Percentiles rank a stretch among this genome's conserved stretches.
Conservation (phyloP, 1,140 invertebrate genomes). For the Leptopilina clavipes region DNA sequence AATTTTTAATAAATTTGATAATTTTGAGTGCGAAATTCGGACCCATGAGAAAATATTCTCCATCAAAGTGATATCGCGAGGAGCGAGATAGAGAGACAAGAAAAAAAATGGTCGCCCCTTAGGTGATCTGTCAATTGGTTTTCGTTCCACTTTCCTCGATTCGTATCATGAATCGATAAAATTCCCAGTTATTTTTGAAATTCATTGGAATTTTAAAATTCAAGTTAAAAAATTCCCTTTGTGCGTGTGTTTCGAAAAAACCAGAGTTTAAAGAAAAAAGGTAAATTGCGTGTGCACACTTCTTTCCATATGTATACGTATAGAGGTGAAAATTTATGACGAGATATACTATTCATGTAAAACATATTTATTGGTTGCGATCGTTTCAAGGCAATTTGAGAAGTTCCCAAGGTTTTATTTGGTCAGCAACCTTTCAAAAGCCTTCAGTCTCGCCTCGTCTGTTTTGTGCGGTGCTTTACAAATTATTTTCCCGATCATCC, state of each 20-base stretch:
- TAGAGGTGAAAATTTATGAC: background rate
- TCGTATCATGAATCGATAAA: slow-evolving; percentile 50
- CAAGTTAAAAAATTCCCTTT: too few relatives aligned
- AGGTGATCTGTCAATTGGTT: slow-evolving; percentile 60
- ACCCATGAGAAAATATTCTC: slow-evolving; percentile 43
- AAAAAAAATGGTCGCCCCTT: slow-evolving; percentile 60
- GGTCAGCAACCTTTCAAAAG: slow-evolving; percentile 47
- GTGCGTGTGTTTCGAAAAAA: too few relatives aligned
- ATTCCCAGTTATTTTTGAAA: slow-evolving; percentile 44
- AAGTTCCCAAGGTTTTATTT: slow-evolving; percentile 53
- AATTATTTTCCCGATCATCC: slow-evolving; percentile 1
- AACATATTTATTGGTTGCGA: slow-evolving; percentile 25
- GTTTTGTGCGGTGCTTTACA: slow-evolving; percentile 26
- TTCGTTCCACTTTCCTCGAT: slow-evolving; percentile 41
- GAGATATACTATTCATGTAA: slow-evolving; percentile 36
- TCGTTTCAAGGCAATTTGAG: slow-evolving; percentile 46
- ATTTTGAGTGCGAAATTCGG: background rate
- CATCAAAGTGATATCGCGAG: slow-evolving; percentile 41
- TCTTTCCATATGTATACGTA: background rate
- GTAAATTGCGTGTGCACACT: background rate
- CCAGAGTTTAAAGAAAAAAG: too few relatives aligned
- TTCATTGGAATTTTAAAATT: slow-evolving; percentile 48
- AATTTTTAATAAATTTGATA: background rate
- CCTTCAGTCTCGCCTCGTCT: slow-evolving; percentile 22
- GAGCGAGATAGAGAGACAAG: slow-evolving; percentile 47